Percentiles rank a stretch among this genome's conserved stretches.
Evolutionary conservation across 2,797 vertebrate genomes (phyloP).

Genomic region (Anabacerthia variegaticeps): DNA sequence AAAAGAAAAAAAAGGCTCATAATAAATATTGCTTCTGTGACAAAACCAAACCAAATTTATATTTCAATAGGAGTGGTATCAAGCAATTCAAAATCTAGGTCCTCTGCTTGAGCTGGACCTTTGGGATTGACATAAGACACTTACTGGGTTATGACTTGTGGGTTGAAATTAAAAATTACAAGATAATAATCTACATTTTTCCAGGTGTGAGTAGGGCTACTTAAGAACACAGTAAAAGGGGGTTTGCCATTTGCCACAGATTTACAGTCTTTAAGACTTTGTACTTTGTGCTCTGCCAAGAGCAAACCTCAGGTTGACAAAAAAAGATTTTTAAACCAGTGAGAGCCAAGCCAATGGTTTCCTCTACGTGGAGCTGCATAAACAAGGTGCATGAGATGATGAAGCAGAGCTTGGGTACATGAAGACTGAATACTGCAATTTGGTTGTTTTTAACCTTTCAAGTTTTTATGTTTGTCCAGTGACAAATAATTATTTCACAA

Average conservation of each 20-base stretch:
- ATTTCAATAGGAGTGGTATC: neutral
- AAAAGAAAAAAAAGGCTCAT: neutral
- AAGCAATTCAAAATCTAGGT: neutral
- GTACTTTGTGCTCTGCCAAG: neutral
- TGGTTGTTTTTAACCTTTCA: neutral
- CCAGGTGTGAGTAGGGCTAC: neutral
- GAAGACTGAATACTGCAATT: neutral
- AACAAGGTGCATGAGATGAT: neutral
- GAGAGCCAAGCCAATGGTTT: neutral
- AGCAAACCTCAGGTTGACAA: neutral
- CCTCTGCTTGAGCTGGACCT: neutral
- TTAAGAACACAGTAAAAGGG: neutral
- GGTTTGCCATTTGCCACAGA: neutral
- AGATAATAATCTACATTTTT: neutral
- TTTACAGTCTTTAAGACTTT: neutral
- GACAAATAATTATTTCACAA: neutral
- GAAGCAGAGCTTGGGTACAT: neutral
- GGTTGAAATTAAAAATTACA: neutral
- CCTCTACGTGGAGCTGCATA: neutral
- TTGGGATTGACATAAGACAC: neutral
- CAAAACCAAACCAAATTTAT: neutral
- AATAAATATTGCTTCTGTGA: neutral
- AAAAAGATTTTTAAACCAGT: conserved; percentile 1
- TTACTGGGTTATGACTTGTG: neutral
- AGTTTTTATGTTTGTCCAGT: neutral